Evolutionary conservation across 2,113 vertebrate genomes (phyloP), one percentile per base, ranked within the genome.

Genomic region (Natator depressus): DNA sequence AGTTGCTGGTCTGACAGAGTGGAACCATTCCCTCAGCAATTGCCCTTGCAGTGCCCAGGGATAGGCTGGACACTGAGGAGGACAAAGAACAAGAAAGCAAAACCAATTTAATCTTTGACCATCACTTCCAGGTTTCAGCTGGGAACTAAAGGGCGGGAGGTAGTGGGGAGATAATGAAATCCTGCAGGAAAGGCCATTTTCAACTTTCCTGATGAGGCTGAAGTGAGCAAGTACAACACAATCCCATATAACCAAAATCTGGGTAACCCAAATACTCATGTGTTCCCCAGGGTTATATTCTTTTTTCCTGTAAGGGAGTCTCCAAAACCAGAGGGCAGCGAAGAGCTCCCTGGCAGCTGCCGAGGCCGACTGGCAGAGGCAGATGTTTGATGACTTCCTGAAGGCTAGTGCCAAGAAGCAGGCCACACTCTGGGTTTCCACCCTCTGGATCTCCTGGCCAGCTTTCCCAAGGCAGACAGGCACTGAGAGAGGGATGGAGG

Each of bases 401-500:
- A 88, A 84, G 20, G 42, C 42, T 46, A 11, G 12, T 20, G 38
- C 17, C 24, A 42, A 46, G 42, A 76, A 27, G 38, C 22, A 24
- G 10, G 42, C 42, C 0, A 25, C 19, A 20, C 13, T 83, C 29
- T 87, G 46, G 24, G 16, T 59, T 93, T 92, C 54, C 17, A 3
- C 53, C 20, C 5, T 76, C 12, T 13, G 85, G 8, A 14, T 83
- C 35, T 84, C 65, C 89, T 35, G 17, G 11, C 59, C 86, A 95
- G 50, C 38, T 80, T 92, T 27, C 84, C 89, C 92, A 94, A 82
- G 87, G 65, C 65, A 72, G n/a, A 72, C 35, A 72, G 62, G 19
- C 65, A 38, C 65, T 35, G 62, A 72, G 8, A 69, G 65, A 69
- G 7, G 9, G 5, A 72, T 20, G 31, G 65, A 69, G 16, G 17